Percentiles rank a stretch among this genome's conserved stretches.
Conservation (phyloP, 2,888 invertebrate species). For the Conomelus anceps region DNA sequence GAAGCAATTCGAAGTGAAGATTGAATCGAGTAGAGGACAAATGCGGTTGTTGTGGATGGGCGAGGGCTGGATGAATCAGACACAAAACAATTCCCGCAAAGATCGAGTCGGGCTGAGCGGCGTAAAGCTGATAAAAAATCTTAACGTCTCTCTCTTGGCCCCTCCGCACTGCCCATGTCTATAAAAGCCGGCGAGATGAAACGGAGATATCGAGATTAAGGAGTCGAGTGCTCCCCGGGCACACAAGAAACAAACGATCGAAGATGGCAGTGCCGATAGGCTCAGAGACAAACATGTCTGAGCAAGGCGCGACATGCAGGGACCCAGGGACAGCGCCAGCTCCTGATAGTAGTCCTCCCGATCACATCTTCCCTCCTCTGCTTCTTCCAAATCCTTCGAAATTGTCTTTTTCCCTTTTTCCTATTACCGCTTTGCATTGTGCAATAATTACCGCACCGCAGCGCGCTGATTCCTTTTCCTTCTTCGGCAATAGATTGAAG, state of each 20-base stretch:
- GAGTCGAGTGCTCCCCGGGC: neutral
- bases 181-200: constrained; percentile 13
- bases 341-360: no score
- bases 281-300: constrained; percentile 23
- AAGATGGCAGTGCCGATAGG: constrained; percentile 21
- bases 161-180: constrained; percentile 5
- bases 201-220: constrained; percentile 10
- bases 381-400: constrained; percentile 3
- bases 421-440: neutral
- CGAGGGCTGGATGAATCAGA: neutral
- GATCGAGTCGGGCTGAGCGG: neutral
- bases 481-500: neutral
- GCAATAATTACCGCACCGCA: neutral
- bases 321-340: no score
- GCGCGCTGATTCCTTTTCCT: neutral
- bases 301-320: neutral
- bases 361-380: constrained; percentile 1
- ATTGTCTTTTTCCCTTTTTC: neutral
- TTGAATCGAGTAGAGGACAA: constrained; percentile 1
- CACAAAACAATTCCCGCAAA: constrained; percentile 11
- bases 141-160: constrained; percentile 6
- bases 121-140: constrained; percentile 6
- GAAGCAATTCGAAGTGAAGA: constrained; percentile 3
- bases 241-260: constrained; percentile 22
- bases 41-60: neutral